Conservation (phyloP, 2,113 vertebrate species). For the Sphaerodactylus townsendi region DNA sequence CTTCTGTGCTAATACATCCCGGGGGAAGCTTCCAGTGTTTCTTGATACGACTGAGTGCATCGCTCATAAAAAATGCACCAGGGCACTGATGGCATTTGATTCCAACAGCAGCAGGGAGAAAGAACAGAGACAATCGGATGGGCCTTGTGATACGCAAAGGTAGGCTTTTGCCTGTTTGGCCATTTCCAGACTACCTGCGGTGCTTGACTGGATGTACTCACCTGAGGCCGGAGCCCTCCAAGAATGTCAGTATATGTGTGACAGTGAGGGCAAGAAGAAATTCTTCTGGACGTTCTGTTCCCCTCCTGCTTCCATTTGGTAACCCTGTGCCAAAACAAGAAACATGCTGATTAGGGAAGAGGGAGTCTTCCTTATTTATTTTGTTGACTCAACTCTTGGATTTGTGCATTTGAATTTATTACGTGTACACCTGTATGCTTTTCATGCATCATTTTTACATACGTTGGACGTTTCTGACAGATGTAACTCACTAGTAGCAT, state of each 20-base stretch:
- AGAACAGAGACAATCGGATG: neutral
- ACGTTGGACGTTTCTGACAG: no score
- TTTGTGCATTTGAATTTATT: no score
- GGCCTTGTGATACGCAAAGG: neutral
- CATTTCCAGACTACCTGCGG: neutral
- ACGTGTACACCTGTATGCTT: no score
- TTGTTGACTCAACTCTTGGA: no score
- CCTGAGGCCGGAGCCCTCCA: neutral
- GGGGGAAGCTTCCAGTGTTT: conserved; percentile 23
- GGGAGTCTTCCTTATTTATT: no score
- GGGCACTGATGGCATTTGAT: conserved; percentile 40
- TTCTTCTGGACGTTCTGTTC: neutral
- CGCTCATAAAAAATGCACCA: conserved; percentile 34
- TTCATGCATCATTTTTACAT: no score
- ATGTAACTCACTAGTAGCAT: no score
- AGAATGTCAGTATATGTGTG: neutral
- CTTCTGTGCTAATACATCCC: conserved; percentile 37
- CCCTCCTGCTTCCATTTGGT: neutral
- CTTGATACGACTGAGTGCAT: conserved; percentile 39
- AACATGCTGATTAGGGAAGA: no score
- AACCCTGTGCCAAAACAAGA: neutral
- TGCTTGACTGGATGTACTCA: neutral
- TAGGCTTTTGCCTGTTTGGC: neutral
- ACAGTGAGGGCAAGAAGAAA: neutral
- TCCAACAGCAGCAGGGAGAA: conserved; percentile 26